Conservation (phyloP, 2,113 vertebrate genomes). For the Okapia johnstoni region DNA sequence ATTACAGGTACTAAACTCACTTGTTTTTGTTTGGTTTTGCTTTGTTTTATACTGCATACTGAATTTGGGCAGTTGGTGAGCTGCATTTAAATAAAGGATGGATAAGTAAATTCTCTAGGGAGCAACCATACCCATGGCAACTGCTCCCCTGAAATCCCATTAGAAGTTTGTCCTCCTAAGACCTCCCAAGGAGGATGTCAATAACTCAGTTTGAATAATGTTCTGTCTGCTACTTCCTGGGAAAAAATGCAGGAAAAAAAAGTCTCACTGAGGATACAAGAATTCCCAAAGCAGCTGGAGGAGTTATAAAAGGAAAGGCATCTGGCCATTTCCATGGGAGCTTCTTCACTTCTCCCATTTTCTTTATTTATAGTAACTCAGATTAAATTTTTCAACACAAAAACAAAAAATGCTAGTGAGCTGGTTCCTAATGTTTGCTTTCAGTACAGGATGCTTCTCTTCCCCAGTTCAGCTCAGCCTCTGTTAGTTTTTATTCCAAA, state of each 20-base stretch:
- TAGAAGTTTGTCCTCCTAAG: background rate
- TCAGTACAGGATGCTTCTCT: background rate
- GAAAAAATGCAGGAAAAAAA: background rate
- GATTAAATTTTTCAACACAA: background rate
- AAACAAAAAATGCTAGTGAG: background rate
- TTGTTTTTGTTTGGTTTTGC: background rate
- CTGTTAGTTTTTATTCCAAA: background rate
- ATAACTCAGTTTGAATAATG: background rate
- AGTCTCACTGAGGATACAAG: background rate
- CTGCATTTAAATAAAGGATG: background rate
- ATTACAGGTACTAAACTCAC: background rate
- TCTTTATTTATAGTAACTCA: constrained; percentile 53
- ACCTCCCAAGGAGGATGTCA: background rate
- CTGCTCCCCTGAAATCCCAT: background rate
- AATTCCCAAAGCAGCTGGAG: constrained; percentile 57
- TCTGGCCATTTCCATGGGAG: constrained; percentile 58
- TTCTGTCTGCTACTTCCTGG: constrained; percentile 33
- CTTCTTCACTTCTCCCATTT: constrained; percentile 17
- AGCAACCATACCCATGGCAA: background rate
- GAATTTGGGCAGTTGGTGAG: background rate
- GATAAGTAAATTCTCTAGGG: background rate
- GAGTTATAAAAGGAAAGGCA: constrained; percentile 73
- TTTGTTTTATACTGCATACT: background rate
- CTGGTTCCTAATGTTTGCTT: background rate
- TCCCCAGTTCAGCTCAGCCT: background rate